Percentiles rank a stretch among this genome's conserved stretches.
Evolutionary conservation across 2,113 vertebrate species (phyloP).

Genomic region (Formicarius rufipectus): DNA sequence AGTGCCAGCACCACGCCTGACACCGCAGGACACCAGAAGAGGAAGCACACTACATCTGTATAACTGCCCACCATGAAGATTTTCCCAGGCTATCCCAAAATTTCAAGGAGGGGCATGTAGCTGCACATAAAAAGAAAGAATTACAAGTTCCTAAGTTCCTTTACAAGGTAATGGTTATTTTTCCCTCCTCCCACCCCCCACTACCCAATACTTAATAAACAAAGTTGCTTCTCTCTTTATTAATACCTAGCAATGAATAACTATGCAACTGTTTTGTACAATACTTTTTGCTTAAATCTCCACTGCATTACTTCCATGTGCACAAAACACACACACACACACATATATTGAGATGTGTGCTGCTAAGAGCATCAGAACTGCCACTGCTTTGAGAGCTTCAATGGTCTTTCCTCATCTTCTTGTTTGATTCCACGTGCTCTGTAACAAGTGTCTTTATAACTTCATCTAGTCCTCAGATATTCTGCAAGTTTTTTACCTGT

Average conservation of each 20-base stretch:
- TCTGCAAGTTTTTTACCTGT: neutral
- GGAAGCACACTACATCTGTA: neutral
- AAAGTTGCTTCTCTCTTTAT: neutral
- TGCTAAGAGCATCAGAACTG: neutral
- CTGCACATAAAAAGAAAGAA: neutral
- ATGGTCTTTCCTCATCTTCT: neutral
- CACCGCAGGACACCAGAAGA: neutral
- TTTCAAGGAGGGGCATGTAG: neutral
- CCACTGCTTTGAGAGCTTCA: neutral
- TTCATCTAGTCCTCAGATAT: neutral
- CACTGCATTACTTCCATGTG: neutral
- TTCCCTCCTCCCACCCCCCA: accelerated
- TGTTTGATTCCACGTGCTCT: neutral
- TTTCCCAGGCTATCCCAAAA: neutral
- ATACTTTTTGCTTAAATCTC: neutral
- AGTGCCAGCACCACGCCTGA: neutral
- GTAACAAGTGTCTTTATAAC: neutral
- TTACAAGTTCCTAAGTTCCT: neutral
- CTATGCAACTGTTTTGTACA: neutral
- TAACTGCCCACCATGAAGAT: neutral
- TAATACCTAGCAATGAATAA: neutral
- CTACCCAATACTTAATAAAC: neutral
- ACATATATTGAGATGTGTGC: neutral
- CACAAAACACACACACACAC: neutral
- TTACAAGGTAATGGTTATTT: neutral